Conservation (phyloP, 2,113 vertebrate genomes). For the Pelecanus crispus region DNA sequence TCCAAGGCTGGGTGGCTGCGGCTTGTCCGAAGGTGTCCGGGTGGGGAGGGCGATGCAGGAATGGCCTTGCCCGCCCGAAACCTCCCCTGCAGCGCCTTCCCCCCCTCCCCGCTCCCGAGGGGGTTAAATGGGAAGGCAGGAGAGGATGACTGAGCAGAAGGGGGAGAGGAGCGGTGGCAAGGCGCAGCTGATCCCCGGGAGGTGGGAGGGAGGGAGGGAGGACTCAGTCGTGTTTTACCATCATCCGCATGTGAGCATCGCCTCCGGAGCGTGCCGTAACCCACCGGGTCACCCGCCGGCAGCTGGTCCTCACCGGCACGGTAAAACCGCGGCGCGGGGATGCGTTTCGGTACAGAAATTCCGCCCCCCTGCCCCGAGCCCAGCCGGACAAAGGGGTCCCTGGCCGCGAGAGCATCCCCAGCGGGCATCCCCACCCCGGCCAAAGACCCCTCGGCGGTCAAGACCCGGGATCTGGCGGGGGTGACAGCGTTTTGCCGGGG, state of each 20-base stretch:
- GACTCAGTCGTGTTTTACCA: slow-evolving; percentile 49
- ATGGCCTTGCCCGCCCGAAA: not conserved
- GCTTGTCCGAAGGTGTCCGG: not conserved
- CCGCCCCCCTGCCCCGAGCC: accelerated
- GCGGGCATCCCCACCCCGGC: accelerated
- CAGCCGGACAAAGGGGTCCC: accelerated
- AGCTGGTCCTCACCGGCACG: not conserved
- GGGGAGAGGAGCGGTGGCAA: not conserved
- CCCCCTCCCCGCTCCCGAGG: not conserved
- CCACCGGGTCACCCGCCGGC: not conserved
- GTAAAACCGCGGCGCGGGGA: not conserved
- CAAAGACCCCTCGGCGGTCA: accelerated
- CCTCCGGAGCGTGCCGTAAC: not conserved
- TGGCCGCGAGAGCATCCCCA: accelerated
- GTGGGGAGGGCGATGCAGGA: not conserved
- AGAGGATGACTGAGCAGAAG: slow-evolving; percentile 38
- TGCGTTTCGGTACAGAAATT: not conserved
- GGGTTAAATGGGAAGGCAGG: slow-evolving; percentile 46
- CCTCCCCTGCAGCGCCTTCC: not conserved
- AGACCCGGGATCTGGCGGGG: accelerated
- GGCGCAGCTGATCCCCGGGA: not conserved
- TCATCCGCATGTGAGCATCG: not conserved
- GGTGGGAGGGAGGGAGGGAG: slow-evolving; percentile 37
- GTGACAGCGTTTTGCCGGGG: accelerated
- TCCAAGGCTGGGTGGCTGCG: too few relatives aligned